Evolutionary conservation across 2,797 vertebrate species (phyloP).

Genomic region (Aulostomus chinensis): DNA sequence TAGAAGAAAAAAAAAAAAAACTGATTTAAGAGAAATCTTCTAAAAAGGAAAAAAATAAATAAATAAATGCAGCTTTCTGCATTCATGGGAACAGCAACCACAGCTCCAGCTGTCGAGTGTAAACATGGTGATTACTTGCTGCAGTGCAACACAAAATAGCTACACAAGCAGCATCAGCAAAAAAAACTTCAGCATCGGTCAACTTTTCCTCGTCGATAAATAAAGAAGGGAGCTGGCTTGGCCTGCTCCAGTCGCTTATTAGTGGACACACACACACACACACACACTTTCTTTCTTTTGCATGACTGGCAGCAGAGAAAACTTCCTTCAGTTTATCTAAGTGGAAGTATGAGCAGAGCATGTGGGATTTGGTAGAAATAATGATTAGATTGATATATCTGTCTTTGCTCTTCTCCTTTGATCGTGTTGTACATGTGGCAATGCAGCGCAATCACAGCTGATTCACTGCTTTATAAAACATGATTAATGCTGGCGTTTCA

Average conservation of each 20-base stretch:
- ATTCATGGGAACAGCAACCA: neutral
- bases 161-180: constrained; percentile 12
- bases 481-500: constrained; percentile 9
- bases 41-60: no score
- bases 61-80: no score
- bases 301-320: neutral
- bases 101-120: constrained; percentile 4
- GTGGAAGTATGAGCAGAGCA: neutral
- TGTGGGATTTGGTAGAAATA: neutral
- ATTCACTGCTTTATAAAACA: constrained; percentile 6
- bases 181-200: constrained; percentile 7
- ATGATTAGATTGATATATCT: neutral
- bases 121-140: constrained; percentile 28
- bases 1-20: no score
- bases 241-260: constrained; percentile 29
- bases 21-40: no score
- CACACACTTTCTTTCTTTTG: neutral
- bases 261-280: constrained; percentile 27
- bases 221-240: constrained; percentile 14
- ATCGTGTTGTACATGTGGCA: neutral
- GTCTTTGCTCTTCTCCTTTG: neutral
- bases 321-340: neutral
- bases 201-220: constrained; percentile 22
- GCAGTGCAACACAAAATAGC: constrained; percentile 17
- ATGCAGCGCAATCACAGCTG: neutral